Evolutionary conservation across 2,797 vertebrate species (phyloP).

Genomic region (Sebastes kiyomatsui): DNA sequence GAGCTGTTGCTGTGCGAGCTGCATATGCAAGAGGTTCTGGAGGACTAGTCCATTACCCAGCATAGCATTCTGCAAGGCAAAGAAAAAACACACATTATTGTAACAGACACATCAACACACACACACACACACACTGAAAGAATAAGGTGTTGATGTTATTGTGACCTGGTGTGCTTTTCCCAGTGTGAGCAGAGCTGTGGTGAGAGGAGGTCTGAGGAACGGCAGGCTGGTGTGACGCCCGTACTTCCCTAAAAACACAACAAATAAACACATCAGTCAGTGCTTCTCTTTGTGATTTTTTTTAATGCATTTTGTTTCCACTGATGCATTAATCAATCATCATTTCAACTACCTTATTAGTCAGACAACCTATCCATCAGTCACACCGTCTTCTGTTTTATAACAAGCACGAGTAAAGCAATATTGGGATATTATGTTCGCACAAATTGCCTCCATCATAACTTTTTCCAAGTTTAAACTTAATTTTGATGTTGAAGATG

Average conservation of each 20-base stretch:
- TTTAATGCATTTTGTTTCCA: slow-evolving; percentile 1
- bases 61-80: slow-evolving; percentile 77
- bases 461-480: background rate
- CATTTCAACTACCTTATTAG: slow-evolving; percentile 18
- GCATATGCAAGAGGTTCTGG: slow-evolving; percentile 91
- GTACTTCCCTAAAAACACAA: slow-evolving; percentile 78
- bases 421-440: background rate
- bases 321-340: slow-evolving; percentile 40
- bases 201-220: slow-evolving; percentile 86
- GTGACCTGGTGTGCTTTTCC: slow-evolving; percentile 95
- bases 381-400: background rate
- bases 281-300: background rate
- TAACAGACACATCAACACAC: background rate
- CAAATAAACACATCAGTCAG: slow-evolving; percentile 17
- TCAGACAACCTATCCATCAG: slow-evolving; percentile 33
- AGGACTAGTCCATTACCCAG: slow-evolving; percentile 88
- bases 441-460: slow-evolving; percentile 5
- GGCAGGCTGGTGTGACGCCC: slow-evolving; percentile 79
- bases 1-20: slow-evolving; percentile 91
- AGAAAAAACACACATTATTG: background rate
- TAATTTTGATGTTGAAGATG: background rate
- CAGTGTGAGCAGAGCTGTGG: slow-evolving; percentile 89
- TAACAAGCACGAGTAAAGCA: slow-evolving; percentile 4
- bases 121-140: background rate
- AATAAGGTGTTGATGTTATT: background rate